Percentiles rank a stretch among this genome's conserved stretches.
phyloP scores from a whole-genome alignment of 2,888 invertebrate genomes.

The Ormyrus rosae region DNA sequence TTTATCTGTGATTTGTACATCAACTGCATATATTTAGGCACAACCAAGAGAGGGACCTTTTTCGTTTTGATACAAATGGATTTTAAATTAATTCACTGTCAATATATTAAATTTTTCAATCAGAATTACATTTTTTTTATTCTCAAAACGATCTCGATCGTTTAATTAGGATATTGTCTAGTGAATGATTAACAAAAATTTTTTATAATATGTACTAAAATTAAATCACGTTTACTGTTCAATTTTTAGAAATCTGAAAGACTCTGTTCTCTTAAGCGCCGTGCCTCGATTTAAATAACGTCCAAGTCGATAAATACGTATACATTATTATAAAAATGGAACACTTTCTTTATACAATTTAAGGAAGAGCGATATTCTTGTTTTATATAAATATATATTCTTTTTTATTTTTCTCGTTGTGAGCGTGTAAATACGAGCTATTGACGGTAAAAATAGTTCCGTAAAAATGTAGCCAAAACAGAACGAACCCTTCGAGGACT shows the following conservation, averaged over 20 bases:
- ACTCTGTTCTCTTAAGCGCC: slow-evolving; percentile 50
- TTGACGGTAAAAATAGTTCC: slow-evolving; percentile 54
- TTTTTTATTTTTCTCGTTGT: slow-evolving; percentile 37
- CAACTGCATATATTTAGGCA: no score
- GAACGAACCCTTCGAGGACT: slow-evolving; percentile 49
- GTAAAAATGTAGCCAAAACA: slow-evolving; percentile 53
- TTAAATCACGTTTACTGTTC: slow-evolving; percentile 26
- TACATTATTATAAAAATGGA: slow-evolving; percentile 28
- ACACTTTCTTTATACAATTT: slow-evolving; percentile 26
- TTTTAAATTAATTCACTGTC: no score
- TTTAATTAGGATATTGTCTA: background rate
- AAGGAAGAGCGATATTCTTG: slow-evolving; percentile 7
- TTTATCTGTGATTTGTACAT: no score
- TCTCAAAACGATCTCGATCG: slow-evolving; percentile 8
- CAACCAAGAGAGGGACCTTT: no score
- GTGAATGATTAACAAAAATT: slow-evolving; percentile 8
- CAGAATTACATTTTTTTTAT: background rate
- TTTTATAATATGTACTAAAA: slow-evolving; percentile 17
- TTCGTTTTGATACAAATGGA: no score
- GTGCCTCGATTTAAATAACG: slow-evolving; percentile 55
- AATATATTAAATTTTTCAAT: background rate
- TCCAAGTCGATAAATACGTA: slow-evolving; percentile 40
- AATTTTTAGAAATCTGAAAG: slow-evolving; percentile 33
- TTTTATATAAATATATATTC: slow-evolving; percentile 33
- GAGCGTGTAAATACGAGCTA: slow-evolving; percentile 54